Evolutionary conservation across 2,888 invertebrate species (phyloP), one percentile per base, ranked within the genome.

Genomic region (Zaprionus bogoriensis): DNA sequence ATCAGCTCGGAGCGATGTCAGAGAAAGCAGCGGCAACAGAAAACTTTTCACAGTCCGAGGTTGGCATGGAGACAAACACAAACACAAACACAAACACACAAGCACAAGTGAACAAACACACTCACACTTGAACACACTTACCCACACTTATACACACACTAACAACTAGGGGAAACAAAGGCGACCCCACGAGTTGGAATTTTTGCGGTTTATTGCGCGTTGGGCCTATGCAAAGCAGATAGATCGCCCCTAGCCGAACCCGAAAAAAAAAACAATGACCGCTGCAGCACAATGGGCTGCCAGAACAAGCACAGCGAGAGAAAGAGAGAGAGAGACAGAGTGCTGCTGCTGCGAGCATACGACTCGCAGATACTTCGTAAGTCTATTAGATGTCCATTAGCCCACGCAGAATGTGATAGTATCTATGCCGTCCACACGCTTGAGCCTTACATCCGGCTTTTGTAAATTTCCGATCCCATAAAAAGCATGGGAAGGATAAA

Each of bases 121-220:
- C 48, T 22, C 41, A 30, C 32, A 9, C 32, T 0, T 17, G n/a
- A n/a, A 14, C 17, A 32, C 10, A 30, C 9, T 3, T n/a, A 27
- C 58, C 27, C 62, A 23, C 50, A 39, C 45, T n/a, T 17, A 36
- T 14, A 17, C 20, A n/a, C 20, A 20, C n/a, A 36, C 14, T 23
- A 23, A 23, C 3, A 23, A 27, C 6, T 27, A 19, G 20, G 20
- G 20, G n/a, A 41, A 41, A 60, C 22, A 53, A 53, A 55, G 46
- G 55, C 55, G 39, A 51, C 51, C 30, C 22, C 36, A 28, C 14
- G 44, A 53, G 57, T 22, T 66, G 71, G 41, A 61, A 57, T 61
- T 61, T 53, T 53, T 70, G 70, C 57, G 71, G 61, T 54, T 71
- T 70, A 70, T 66, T 71, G 67, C 67, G 71, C 62, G 71, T 58